Base-by-base conservation (phyloP, 2,113 vertebrate species). In the Cochlearius cochlearius region DNA sequence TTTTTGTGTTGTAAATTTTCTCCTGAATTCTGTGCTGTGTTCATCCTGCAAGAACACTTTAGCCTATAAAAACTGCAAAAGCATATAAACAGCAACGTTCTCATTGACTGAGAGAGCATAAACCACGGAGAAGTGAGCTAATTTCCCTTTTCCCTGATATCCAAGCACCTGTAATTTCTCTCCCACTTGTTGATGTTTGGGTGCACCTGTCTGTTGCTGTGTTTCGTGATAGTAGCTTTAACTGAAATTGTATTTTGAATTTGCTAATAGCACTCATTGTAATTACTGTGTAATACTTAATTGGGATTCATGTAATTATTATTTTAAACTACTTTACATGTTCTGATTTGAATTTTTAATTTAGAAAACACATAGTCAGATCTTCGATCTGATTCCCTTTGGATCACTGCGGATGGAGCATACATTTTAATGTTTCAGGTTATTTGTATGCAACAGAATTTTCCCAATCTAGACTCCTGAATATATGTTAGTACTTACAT, bases 251-350 rank as follows among this genome's bases (percentile, higher is more conserved):
- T 94, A 34, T 91, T 97, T 96, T 47, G 92, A 94, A 93, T 96
- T 94, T 97, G 85, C 96, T 93, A 72, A 92, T 97, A 96, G 91
- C 94, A 97, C 97, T 98, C 95, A 63, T 94, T 97, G 94, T 98
- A 98, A 98, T 98, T 98, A 97, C 89, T 30, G 66, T 58, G 80
- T 96, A 94, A 91, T 90, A 86, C 80, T n/a, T 97, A 97, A 97
- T 66, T 75, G 94, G 94, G 93, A 97, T 93, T 96, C 93, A 41
- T 97, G 94, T 98, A 98, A 98, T 98, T 98, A 98, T 98, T 98
- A 97, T 97, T 98, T 97, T 97, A 97, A 97, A 96, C 96, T 88
- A 50, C 96, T 96, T 96, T 93, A 94, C 96, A 91, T 94, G 88
- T 97, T 90, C 97, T 66, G 88, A 96, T 96, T 94, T 86, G 92